Evolutionary conservation across 2,113 vertebrate genomes (phyloP).

Genomic region (Crotalus tigris): DNA sequence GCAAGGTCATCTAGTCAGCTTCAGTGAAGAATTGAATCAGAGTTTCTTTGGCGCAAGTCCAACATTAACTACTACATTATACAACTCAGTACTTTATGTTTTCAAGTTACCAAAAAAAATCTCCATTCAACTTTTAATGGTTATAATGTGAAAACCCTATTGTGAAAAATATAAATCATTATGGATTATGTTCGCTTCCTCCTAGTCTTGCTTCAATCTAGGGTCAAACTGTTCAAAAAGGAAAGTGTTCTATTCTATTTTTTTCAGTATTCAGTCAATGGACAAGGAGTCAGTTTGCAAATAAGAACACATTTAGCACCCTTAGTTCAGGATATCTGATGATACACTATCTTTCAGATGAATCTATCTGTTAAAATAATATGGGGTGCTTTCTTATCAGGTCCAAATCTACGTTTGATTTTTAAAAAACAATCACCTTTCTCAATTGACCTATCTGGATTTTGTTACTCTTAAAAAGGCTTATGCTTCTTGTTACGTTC

Average conservation of each 20-base stretch:
- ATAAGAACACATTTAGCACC: background rate
- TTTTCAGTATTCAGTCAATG: background rate
- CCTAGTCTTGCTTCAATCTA: background rate
- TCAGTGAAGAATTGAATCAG: background rate
- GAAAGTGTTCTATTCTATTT: background rate
- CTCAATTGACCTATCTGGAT: background rate
- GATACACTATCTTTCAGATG: background rate
- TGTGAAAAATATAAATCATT: background rate
- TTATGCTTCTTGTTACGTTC: background rate
- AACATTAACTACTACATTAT: background rate
- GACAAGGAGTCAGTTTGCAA: background rate
- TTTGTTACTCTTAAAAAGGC: background rate
- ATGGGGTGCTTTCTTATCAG: background rate
- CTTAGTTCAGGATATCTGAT: background rate
- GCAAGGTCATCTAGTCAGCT: background rate
- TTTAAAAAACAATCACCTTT: background rate
- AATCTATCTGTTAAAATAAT: background rate
- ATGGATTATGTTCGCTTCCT: background rate
- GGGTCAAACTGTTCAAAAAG: background rate
- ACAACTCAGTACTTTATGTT: background rate
- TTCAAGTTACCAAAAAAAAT: background rate
- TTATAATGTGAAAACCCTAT: background rate
- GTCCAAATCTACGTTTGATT: background rate
- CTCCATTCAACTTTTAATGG: background rate
- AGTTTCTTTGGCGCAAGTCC: background rate